Conservation (phyloP, 2,797 vertebrate species). For the Pogonophryne albipinna region DNA sequence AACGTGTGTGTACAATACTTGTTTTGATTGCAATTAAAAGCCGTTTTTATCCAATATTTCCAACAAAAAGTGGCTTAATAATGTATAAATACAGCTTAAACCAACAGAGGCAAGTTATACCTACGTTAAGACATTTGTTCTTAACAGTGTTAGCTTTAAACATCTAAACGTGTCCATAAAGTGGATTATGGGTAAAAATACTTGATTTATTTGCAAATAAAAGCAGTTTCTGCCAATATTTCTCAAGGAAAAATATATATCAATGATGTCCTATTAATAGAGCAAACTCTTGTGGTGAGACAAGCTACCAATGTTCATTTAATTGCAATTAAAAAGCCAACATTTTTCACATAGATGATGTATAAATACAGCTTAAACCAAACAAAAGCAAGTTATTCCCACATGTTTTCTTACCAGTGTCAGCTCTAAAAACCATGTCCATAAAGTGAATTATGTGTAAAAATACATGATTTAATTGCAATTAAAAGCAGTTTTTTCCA, state of each 20-base stretch:
- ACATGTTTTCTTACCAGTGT: background rate
- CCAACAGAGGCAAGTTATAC: no score
- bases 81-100: no score
- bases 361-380: no score
- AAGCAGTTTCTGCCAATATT: background rate
- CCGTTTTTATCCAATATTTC: no score
- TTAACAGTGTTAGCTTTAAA: no score
- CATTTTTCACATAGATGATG: no score
- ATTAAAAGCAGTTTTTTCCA: no score
- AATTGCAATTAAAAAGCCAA: no score
- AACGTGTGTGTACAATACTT: background rate
- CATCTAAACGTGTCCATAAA: background rate
- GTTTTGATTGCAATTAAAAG: background rate
- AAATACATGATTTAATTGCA: background rate
- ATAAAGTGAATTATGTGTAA: background rate
- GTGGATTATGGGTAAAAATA: background rate
- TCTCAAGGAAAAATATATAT: no score
- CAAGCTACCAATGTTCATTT: background rate
- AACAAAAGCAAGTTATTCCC: background rate
- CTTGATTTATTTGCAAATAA: background rate
- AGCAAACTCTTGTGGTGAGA: background rate
- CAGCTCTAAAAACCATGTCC: background rate
- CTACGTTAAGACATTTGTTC: no score
- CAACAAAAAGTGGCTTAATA: no score
- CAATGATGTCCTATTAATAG: background rate